Evolutionary conservation across 2,113 vertebrate species (phyloP).

Genomic region (Vombatus ursinus): DNA sequence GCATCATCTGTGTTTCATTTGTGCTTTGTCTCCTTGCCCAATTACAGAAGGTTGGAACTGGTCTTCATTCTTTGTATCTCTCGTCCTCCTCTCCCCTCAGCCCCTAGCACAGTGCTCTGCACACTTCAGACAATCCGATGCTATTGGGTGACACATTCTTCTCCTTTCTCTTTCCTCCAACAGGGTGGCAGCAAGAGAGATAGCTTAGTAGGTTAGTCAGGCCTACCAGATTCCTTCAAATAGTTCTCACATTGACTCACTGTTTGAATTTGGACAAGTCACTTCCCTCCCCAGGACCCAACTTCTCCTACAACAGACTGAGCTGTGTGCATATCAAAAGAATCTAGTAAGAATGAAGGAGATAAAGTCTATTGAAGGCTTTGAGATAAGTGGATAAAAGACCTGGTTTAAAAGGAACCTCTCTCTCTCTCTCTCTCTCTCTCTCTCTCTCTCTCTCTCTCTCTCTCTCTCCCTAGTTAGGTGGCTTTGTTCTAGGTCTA

Average conservation of each 20-base stretch:
- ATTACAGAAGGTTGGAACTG: neutral
- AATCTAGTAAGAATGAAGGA: rapidly evolving
- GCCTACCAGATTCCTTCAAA: constrained; percentile 15
- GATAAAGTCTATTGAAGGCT: neutral
- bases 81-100: neutral
- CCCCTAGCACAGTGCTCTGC: neutral
- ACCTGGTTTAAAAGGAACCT: neutral
- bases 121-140: neutral
- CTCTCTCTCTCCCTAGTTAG: too few species aligned
- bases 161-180: neutral
- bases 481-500: too few species aligned
- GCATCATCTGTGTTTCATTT: rapidly evolving
- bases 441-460: too few species aligned
- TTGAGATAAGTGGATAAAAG: neutral
- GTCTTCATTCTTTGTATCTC: neutral
- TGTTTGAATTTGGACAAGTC: neutral
- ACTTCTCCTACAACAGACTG: neutral
- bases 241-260: constrained; percentile 40
- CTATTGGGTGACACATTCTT: neutral
- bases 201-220: constrained; percentile 37
- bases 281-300: constrained; percentile 26
- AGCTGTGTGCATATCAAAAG: neutral
- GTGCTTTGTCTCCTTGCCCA: neutral
- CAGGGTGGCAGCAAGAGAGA: neutral
- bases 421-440: too few species aligned